Evolutionary conservation across 2,888 invertebrate species (phyloP).

Genomic region (Pedicia rivosa): DNA sequence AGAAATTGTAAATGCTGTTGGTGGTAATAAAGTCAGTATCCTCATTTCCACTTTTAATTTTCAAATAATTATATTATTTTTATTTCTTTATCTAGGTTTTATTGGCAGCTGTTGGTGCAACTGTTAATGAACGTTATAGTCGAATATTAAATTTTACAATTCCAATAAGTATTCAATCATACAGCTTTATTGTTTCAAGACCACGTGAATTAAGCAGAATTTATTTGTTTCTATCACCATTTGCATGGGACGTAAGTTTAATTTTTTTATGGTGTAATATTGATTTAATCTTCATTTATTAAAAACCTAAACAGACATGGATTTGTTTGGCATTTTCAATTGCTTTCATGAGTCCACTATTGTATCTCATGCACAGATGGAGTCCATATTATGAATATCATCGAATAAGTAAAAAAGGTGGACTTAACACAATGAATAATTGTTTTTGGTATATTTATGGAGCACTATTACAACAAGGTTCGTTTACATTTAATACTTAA

Average conservation of each 20-base stretch:
- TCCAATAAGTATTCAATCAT: conserved; percentile 61
- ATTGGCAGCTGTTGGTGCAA: conserved; percentile 26
- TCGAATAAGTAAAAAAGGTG: conserved; percentile 37
- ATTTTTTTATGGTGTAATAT: not conserved
- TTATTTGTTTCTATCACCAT: conserved; percentile 70
- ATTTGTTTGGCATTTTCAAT: conserved; percentile 57
- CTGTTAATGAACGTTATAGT: conserved; percentile 23
- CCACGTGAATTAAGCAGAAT: conserved; percentile 70
- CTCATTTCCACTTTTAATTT: too few species aligned
- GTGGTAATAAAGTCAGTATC: conserved; percentile 4
- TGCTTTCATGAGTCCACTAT: conserved; percentile 57
- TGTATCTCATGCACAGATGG: conserved; percentile 53
- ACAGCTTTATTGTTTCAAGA: conserved; percentile 61
- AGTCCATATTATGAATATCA: conserved; percentile 56
- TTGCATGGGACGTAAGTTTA: conserved; percentile 44
- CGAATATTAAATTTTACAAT: conserved; percentile 56
- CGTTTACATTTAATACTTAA: conserved; percentile 7
- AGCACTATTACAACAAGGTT: conserved; percentile 81
- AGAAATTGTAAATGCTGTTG: conserved; percentile 5
- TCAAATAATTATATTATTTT: too few species aligned
- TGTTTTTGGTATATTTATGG: conserved; percentile 64
- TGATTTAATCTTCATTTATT: not conserved
- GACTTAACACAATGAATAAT: conserved; percentile 30
- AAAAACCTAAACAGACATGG: conserved; percentile 51
- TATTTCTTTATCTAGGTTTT: too few species aligned